Conservation (phyloP, 2,888 invertebrate species). For the Poecilobothrus nobilitatus region DNA sequence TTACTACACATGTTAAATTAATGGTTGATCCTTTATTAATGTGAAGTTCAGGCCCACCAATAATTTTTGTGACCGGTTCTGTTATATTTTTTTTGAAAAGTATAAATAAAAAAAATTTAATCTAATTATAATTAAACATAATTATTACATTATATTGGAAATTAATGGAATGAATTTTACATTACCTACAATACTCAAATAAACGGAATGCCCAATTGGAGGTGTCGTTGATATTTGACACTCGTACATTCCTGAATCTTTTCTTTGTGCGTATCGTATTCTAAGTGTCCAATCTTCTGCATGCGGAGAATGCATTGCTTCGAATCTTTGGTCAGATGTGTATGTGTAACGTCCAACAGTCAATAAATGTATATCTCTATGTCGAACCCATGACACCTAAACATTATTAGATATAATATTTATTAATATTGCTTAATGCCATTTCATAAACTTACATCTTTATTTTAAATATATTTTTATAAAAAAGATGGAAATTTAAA, state of each 20-base stretch:
- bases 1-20: slow-evolving; percentile 77
- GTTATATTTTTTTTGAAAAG: slow-evolving; percentile 14
- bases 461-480: too few relatives aligned
- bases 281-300: slow-evolving; percentile 80
- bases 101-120: background rate
- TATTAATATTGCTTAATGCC: too few relatives aligned
- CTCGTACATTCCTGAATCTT: slow-evolving; percentile 74
- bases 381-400: slow-evolving; percentile 64
- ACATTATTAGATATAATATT: too few relatives aligned
- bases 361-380: slow-evolving; percentile 64
- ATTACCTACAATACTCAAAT: slow-evolving; percentile 71
- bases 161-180: slow-evolving; percentile 13
- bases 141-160: too few relatives aligned
- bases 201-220: slow-evolving; percentile 73
- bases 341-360: slow-evolving; percentile 70
- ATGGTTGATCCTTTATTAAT: slow-evolving; percentile 83
- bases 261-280: slow-evolving; percentile 63
- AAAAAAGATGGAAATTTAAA: too few relatives aligned
- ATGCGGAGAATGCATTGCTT: slow-evolving; percentile 76
- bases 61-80: slow-evolving; percentile 76
- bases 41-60: slow-evolving; percentile 73
- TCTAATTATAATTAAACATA: too few relatives aligned
- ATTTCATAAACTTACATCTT: too few relatives aligned
- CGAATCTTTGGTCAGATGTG: slow-evolving; percentile 75
- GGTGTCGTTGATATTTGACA: slow-evolving; percentile 88